Conservation (phyloP, 2,888 invertebrate species). For the Xestia rhomboidea region DNA sequence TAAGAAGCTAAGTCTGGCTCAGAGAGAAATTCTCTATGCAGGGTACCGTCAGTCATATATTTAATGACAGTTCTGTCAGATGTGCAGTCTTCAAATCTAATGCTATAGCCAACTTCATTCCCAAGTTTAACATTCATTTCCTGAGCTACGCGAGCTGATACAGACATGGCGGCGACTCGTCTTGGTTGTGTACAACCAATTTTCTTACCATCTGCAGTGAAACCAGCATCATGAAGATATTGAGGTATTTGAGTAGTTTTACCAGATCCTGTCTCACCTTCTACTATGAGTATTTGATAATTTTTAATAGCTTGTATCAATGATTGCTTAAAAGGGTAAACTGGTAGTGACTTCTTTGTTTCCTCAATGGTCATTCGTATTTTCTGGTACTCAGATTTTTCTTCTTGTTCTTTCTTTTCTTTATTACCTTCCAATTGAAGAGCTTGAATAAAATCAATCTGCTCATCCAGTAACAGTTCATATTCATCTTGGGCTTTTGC, state of each 20-base stretch:
- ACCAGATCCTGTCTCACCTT: slow-evolving; percentile 99
- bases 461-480: slow-evolving; percentile 98
- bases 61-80: slow-evolving; percentile 99
- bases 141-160: slow-evolving; percentile 98
- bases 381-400: slow-evolving; percentile 92
- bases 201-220: slow-evolving; percentile 95
- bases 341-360: slow-evolving; percentile 97
- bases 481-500: slow-evolving; percentile 94
- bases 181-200: slow-evolving; percentile 99
- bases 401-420: slow-evolving; percentile 90
- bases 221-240: slow-evolving; percentile 98
- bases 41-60: slow-evolving; percentile 99
- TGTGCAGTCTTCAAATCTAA: slow-evolving; percentile 99
- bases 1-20: slow-evolving; percentile 99
- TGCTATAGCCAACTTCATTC: slow-evolving; percentile 96
- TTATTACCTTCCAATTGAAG: slow-evolving; percentile 94
- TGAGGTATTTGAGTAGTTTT: slow-evolving; percentile 99
- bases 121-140: slow-evolving; percentile 99
- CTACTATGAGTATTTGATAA: slow-evolving; percentile 97
- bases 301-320: slow-evolving; percentile 97
- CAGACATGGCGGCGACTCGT: slow-evolving; percentile 99
- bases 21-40: slow-evolving; percentile 98
- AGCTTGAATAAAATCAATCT: slow-evolving; percentile 99
- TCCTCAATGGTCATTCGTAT: slow-evolving; percentile 96
- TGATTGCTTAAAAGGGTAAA: slow-evolving; percentile 97